Evolutionary conservation across 2,888 invertebrate species (phyloP), one percentile per base, ranked within the genome.

Genomic region (Argyra leucocephala): DNA sequence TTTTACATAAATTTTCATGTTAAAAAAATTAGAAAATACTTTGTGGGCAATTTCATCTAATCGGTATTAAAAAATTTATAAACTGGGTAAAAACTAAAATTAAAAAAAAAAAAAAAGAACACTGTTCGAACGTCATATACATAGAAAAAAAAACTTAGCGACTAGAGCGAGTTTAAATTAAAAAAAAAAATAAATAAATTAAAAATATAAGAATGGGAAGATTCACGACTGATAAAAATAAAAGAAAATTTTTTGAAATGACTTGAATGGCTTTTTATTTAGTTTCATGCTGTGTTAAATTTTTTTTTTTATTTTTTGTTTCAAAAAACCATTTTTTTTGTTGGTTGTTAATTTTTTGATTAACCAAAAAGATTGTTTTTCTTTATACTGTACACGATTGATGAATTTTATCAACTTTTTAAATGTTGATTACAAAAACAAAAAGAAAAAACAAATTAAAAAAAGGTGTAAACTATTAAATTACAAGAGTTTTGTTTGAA

Each of bases 381-480:
- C 9, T 48, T 48, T 48, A 5, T 48, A 18, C 12, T 9, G 18
- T 48, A 48, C 48, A 48, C 12, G 18, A 9, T 48, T 48, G 12
- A 18, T 18, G 48, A 12, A 12, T 48, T 3, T 18, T 48, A 18
- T 48, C 18, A 18, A 18, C 18, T 18, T 18, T n/a, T 18, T 15
- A 48, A 48, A 48, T 12, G 15, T 48, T 48, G 18, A 48, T 48
- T 48, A 48, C 48, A 48, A 48, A 48, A 7, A 31, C 10, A 31
- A 31, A 31, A 31, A 7, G 10, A 5, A 5, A 31, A 31, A 31
- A 31, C 10, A 7, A 7, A 31, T 5, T 10, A 10, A 31, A 48
- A 48, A 48, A 12, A 48, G 48, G 48, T 48, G 48, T 48, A 48
- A 48, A 48, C 48, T 48, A 48, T 48, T 48, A 48, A 48, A 48